Base-by-base conservation (phyloP, 2,888 invertebrate genomes). In the Ornithoptera priamus region DNA sequence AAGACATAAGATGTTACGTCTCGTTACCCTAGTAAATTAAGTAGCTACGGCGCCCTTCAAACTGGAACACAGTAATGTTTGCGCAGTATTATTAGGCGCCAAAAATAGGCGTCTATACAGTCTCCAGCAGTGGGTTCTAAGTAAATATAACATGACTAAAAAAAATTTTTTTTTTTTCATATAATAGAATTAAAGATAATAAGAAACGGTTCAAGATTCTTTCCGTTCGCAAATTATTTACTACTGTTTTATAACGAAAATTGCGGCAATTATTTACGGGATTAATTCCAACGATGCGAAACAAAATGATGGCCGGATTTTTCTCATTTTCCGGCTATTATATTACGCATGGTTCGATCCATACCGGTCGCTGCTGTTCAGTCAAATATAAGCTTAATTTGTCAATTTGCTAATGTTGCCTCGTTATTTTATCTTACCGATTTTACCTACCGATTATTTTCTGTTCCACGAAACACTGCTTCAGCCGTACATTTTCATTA, bases 301-400 rank as follows among this genome's bases (percentile, higher is more conserved):
- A 68, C 67, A 68, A 67, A 71, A 71, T 71, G 70, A 71, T 71
- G 67, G 67, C 67, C 70, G 67, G 70, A 71, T 71, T 71, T 68
- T 71, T 71, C 70, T 71, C 70, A 71, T 71, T 71, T 71, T 71
- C 67, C 70, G 67, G 67, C 67, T 71, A 71, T 71, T 71, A 71
- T 71, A 71, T 71, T 67, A 65, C 70, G 70, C 67, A 65, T 71
- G 70, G 53, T 67, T 61, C 70, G 70, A 64, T 71, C 65, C 65
- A 20, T 60, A 63, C 70, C 70, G 70, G 70, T 67, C 70, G 67
- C 60, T 67, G 62, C 58, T 71, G 70, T 68, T 71, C 70, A 71
- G 63, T 71, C 70, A 65, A 71, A 71, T 71, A 71, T 67, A 67
- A 71, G 70, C 70, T 71, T 71, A 71, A 71, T 71, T 71, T 71